Evolutionary conservation across 2,888 invertebrate species (phyloP), one percentile per base, ranked within the genome.

Genomic region (Masnerella sp.): DNA sequence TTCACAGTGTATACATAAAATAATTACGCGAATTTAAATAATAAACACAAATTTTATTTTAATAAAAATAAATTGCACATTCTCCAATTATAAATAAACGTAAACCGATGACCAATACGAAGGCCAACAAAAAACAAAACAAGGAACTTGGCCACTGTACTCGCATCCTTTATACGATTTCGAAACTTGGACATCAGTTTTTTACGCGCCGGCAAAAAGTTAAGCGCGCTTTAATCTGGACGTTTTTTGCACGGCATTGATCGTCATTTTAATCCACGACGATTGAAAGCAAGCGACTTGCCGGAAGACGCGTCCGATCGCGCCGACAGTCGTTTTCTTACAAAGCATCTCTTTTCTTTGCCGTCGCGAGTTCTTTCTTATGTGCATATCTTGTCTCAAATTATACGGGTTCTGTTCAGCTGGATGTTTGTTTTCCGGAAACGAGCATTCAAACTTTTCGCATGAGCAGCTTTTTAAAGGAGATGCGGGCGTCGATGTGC

Each of bases 401-500:
- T 61, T 20, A 64, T 71, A 64, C 64, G 64, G 64, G 71, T 30
- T 20, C 38, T 28, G 28, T 62, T 28, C 36, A 47, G 28, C 42
- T 28, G 30, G 22, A 51, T 67, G 42, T 72, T 72, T 67, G 67
- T 61, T 61, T 72, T 59, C 40, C 25, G 45, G 34, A 38, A 72
- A 32, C 9, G 40, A 25, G 61, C 68, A 58, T 58, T 68, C 64
- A 51, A 64, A 58, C 52, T 47, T 22, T 56, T 51, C 59, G 68
- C 64, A 58, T 69, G 69, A 64, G 43, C 30, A 45, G 40, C 52
- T 69, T 74, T 58, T 69, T 69, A 69, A 68, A 69, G 59, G 8
- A 18, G 51, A 74, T 74, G 64, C 68, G 73, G 68, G 73, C 58
- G 52, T 62, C 36, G 56, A 64, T 62, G 28, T 45, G 47, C 15